These are phyloP conservation scores for Leuciscus idus DNA, from an alignment of 2,113 vertebrate species.

Conservation along the genomic window DNA sequence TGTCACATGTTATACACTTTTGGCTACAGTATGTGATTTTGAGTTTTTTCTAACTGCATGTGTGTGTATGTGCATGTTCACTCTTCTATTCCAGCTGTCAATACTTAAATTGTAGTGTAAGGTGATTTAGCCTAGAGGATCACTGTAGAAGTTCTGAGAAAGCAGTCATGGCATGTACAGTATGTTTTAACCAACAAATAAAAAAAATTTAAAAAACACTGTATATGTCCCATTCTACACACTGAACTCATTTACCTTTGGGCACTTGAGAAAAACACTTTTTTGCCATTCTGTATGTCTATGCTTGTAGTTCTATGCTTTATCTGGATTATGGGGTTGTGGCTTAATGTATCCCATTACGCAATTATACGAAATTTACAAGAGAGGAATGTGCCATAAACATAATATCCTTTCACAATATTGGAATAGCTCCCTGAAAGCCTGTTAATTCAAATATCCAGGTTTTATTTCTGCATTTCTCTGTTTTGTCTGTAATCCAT, in stretches of 20 bases:
- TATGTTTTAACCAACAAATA: background rate
- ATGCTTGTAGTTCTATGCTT: background rate
- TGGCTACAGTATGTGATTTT: background rate
- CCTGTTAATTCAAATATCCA: slow-evolving; percentile 7
- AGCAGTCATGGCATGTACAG: background rate
- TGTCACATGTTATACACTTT: background rate
- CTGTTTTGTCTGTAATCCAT: slow-evolving; percentile 22
- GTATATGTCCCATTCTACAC: background rate
- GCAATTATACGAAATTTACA: background rate
- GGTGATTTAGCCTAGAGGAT: slow-evolving; percentile 5
- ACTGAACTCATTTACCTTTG: background rate
- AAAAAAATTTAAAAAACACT: background rate
- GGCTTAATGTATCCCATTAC: background rate
- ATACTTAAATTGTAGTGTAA: background rate
- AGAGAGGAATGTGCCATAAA: background rate
- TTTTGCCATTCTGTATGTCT: background rate
- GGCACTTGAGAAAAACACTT: background rate
- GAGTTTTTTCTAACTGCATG: slow-evolving; percentile 9
- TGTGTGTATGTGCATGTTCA: background rate
- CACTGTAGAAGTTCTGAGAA: slow-evolving; percentile 38
- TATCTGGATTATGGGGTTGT: background rate
- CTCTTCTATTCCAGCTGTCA: slow-evolving; percentile 43
- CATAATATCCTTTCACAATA: background rate
- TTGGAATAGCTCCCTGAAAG: background rate
- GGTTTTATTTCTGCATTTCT: slow-evolving; percentile 27